Conservation (phyloP, 2,113 vertebrate species). For the Brevimyrus niger region DNA sequence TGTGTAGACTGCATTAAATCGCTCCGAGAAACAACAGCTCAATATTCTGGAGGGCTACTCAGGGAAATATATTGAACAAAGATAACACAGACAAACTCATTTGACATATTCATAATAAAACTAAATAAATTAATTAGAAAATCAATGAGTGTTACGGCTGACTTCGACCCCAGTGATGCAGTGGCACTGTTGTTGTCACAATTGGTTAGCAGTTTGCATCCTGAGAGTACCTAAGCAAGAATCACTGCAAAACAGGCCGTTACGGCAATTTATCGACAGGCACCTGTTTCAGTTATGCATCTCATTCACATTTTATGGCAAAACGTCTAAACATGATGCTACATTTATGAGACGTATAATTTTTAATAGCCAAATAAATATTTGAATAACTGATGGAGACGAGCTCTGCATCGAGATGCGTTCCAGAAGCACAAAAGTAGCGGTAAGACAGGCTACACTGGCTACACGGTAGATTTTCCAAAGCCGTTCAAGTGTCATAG, state of each 20-base stretch:
- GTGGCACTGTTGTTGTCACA: neutral
- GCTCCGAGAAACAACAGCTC: neutral
- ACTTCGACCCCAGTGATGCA: neutral
- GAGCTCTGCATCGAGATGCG: neutral
- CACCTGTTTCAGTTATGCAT: neutral
- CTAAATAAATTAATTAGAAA: neutral
- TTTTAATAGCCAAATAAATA: neutral
- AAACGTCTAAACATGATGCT: neutral
- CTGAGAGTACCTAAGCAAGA: neutral
- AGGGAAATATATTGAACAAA: conserved; percentile 1
- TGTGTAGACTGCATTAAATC: neutral
- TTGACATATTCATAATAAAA: conserved; percentile 6
- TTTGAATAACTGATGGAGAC: neutral
- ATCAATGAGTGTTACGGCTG: neutral
- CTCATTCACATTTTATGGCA: neutral
- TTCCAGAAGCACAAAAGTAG: neutral
- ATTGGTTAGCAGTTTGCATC: neutral
- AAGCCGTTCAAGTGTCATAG: neutral
- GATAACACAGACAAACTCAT: neutral
- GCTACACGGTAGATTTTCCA: neutral
- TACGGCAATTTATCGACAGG: neutral
- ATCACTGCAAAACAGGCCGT: neutral
- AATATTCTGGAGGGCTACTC: neutral
- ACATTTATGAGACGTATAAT: neutral
- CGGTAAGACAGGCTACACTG: neutral